A percentile compares a stretch with the other conserved stretches of the same genome.
These are phyloP conservation scores for Cromileptes altivelis DNA, from an alignment of 2,113 vertebrate genomes.

Conservation along the genomic window DNA sequence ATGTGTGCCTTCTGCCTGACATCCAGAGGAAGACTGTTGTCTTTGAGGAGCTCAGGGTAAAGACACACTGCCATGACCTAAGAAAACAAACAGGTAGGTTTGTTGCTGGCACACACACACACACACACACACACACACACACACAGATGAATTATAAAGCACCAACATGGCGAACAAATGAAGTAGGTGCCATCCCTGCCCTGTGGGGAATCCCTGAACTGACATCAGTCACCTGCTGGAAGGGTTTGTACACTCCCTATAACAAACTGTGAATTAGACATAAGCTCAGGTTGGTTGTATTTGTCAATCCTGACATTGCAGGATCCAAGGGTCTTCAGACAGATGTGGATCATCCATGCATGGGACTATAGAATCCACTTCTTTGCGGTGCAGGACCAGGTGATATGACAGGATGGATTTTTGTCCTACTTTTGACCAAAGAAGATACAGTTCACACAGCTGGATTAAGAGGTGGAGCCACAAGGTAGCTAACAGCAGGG, in stretches of 20 bases:
- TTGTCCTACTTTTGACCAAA: too few species aligned
- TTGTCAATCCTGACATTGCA: not conserved
- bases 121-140: not conserved
- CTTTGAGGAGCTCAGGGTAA: conserved; percentile 59
- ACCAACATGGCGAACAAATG: conserved; percentile 69
- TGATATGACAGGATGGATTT: too few species aligned
- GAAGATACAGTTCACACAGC: too few species aligned
- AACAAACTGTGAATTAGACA: not conserved
- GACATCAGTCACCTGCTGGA: conserved; percentile 49
- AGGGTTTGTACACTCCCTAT: conserved; percentile 39
- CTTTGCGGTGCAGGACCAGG: too few species aligned
- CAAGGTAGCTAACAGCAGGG: too few species aligned
- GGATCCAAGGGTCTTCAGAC: too few species aligned
- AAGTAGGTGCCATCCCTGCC: conserved; percentile 59
- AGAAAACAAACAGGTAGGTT: not conserved
- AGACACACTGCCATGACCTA: conserved; percentile 68
- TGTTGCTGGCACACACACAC: not conserved
- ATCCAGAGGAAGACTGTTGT: conserved; percentile 52
- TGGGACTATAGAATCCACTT: too few species aligned
- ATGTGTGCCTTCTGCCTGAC: conserved; percentile 54
- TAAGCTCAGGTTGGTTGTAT: not conserved
- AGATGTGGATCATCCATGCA: too few species aligned
- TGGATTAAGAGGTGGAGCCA: too few species aligned
- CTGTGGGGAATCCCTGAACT: conserved; percentile 52
- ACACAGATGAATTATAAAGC: not conserved